Base-by-base conservation (phyloP, 2,797 vertebrate species). In the Rousettus madagascariensis region DNA sequence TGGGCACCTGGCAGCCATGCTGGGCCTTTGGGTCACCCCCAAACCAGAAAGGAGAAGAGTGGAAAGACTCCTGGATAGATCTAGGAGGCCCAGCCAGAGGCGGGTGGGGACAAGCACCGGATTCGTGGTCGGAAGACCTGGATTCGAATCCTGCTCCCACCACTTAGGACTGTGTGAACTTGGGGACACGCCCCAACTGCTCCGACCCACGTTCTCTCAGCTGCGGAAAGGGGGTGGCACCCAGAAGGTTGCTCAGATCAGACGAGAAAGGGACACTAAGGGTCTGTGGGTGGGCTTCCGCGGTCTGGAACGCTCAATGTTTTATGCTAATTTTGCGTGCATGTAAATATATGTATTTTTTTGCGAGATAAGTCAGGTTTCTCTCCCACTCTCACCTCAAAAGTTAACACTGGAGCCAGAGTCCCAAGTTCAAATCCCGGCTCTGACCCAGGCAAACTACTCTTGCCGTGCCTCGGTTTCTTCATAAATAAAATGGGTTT, bases 71-170 rank as follows among this genome's bases (percentile, higher is more conserved):
- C 24, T 30, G 43, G 4, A 1, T 6, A 15, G 5, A 41, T 17
- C 7, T 30, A 19, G 46, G 28, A 80, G 55, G 28, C 36, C 33
- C 3, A 2, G 49, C n/a, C n/a, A 16, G 41, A 68, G 55, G 61
- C 0, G 1, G 6, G 12, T 5, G 30, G 28, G 26, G n/a, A 53
- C 1, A 20, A 20, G 53, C 3, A 2, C 11, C 4, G 74, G 65
- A 19, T 3, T 1, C 36, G n/a, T 5, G 36, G 3, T 15, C 3
- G 26, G 53, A 57, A 63, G 33, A 65, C 20, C 65, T 41, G 9
- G 55, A 20, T 38, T 28, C 30, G 28, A 55, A 43, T 17, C 69
- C 88, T 24, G 30, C 22, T 2, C 19, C 20, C 0, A 13, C 17
- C 10, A 6, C 19, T 28, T 59, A 1, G 2, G 22, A 24, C 0